Percentiles rank a stretch among this genome's conserved stretches.
Evolutionary conservation across 2,113 vertebrate genomes (phyloP).

Genomic region (Stegostoma tigrinum): DNA sequence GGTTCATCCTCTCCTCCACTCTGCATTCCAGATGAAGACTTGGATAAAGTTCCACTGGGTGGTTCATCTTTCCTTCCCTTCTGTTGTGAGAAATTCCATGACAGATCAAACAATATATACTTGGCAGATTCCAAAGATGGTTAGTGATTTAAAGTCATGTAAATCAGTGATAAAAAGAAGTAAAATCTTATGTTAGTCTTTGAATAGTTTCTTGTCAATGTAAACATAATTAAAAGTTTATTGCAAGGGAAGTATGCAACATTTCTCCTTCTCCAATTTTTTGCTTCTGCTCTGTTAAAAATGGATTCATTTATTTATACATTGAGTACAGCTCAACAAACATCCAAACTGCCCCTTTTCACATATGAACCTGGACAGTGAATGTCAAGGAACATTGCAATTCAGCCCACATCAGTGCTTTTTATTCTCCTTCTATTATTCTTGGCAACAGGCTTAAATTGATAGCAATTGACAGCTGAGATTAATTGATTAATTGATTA

Average conservation of each 20-base stretch:
- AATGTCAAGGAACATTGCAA: not conserved
- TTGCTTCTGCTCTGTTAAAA: not conserved
- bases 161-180: not conserved
- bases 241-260: not conserved
- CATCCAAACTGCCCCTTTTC: not conserved
- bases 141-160: not conserved
- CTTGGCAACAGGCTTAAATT: not conserved
- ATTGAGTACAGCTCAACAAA: not conserved
- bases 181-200: not conserved
- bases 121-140: not conserved
- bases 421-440: not conserved
- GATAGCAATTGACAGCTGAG: not conserved
- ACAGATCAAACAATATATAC: not conserved
- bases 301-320: not conserved
- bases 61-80: constrained; percentile 69
- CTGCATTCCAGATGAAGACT: constrained; percentile 62
- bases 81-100: constrained; percentile 42
- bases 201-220: not conserved
- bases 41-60: constrained; percentile 43
- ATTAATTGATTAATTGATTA: not conserved
- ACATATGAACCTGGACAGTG: not conserved
- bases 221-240: not conserved
- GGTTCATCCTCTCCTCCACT: constrained; percentile 91
- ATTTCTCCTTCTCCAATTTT: not conserved
- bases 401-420: not conserved